A percentile compares a stretch with the other conserved stretches of the same genome.
phyloP scores from a whole-genome alignment of 2,113 vertebrate genomes.

The Phocoena sinus region DNA sequence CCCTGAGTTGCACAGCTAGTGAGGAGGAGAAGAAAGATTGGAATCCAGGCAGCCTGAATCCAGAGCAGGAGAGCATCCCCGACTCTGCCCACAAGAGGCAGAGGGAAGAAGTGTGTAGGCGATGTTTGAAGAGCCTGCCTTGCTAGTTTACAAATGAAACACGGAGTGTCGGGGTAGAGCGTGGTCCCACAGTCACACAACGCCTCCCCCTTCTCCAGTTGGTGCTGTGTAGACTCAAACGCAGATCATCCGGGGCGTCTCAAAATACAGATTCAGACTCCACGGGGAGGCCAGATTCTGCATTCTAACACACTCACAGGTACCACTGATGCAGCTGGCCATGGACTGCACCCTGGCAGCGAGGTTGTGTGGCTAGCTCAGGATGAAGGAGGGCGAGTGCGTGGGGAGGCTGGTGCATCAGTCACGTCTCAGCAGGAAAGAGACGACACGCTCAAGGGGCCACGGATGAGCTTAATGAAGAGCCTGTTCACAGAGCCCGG shows the following conservation, averaged over 20 bases:
- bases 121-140: accelerated
- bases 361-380: accelerated
- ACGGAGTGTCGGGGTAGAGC: accelerated
- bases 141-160: accelerated
- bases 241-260: background rate
- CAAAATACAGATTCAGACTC: background rate
- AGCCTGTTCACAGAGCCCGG: accelerated
- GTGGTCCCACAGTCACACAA: accelerated
- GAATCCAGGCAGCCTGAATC: background rate
- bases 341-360: accelerated
- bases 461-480: too few relatives aligned
- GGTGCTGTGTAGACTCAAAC: accelerated
- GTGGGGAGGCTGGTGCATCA: too few relatives aligned
- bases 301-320: too few relatives aligned
- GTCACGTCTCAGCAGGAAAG: background rate
- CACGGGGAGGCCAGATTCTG: background rate
- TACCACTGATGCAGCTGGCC: too few relatives aligned
- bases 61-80: accelerated
- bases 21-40: background rate
- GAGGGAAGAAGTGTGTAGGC: background rate
- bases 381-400: accelerated
- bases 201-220: accelerated
- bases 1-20: background rate
- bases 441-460: too few relatives aligned
- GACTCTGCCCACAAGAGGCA: accelerated